Base-by-base conservation (phyloP, 2,888 invertebrate genomes). In the Drosophila kanekoi region DNA sequence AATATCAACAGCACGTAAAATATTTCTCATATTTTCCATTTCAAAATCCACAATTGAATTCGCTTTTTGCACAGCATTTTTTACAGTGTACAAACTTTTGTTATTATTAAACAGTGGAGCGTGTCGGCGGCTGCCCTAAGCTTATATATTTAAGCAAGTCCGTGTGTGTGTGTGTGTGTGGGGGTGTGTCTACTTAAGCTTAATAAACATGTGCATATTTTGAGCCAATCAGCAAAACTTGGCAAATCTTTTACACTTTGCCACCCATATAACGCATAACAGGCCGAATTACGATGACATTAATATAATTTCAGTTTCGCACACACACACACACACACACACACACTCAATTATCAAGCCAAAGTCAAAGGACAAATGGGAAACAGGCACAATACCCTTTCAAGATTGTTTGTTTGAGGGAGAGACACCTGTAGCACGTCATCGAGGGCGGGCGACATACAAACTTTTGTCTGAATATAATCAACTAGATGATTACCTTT, bases 221-320 rank as follows among this genome's bases (percentile, higher is more conserved):
- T 5, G 28, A 32, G 18, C 5, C 52, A 52, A 52, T 32, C 40
- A 32, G 40, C 28, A 40, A 40, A 52, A 32, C 9, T 52, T 40
- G 40, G 40, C 16, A 40, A 40, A 40, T 40, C 40, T 52, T 40
- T 32, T 16, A 52, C 52, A 52, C 52, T 32, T 52, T 32, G 40
- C 10, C 51, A 16, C 3, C 28, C 32, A 16, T 18, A 18, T 10
- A 16, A 13, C 18, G 9, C 40, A 52, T 52, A 40, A 52, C 52
- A 32, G 28, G n/a, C 13, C 9, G 6, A 32, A 32, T 32, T 18
- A 32, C 13, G 40, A 40, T 52, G 32, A 9, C 32, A 18, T 32
- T 40, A 32, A 40, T 40, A 52, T 18, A 18, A 52, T 52, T 52
- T 52, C 13, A 40, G n/a, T n/a, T 8, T 23, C 5, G 4, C 20